Conservation (phyloP, 2,113 vertebrate species). For the Ciconia stormi region DNA sequence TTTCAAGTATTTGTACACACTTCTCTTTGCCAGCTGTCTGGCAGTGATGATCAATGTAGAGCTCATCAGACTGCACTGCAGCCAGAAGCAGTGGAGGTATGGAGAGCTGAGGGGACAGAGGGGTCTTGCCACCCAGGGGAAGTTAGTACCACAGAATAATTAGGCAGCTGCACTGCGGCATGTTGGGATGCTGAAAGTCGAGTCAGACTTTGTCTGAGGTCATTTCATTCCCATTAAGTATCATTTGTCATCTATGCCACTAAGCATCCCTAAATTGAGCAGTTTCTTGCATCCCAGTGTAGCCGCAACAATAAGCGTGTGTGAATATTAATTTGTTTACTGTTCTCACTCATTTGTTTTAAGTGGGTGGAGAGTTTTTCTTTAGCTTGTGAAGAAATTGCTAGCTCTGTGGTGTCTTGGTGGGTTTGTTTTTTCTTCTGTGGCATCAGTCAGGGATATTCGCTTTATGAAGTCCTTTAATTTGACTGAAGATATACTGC, state of each 20-base stretch:
- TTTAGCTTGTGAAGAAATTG: neutral
- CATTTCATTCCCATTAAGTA: neutral
- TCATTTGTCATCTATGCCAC: neutral
- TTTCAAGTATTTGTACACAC: neutral
- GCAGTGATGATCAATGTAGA: neutral
- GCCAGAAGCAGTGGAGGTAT: neutral
- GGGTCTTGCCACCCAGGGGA: neutral
- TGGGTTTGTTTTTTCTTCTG: neutral
- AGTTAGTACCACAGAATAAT: neutral
- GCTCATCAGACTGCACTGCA: neutral
- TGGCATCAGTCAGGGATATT: slow-evolving; percentile 20
- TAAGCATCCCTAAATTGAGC: neutral
- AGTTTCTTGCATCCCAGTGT: neutral
- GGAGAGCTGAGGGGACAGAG: neutral
- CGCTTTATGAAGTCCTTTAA: slow-evolving; percentile 47
- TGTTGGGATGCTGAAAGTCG: neutral
- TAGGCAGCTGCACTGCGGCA: fast-evolving
- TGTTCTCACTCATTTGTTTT: neutral
- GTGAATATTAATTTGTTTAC: neutral
- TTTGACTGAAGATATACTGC: slow-evolving; percentile 13
- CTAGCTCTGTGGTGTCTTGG: neutral
- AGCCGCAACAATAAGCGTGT: neutral
- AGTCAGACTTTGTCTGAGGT: neutral
- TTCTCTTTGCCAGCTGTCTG: neutral
- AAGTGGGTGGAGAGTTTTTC: neutral